phyloP scores from a whole-genome alignment of 2,888 invertebrate genomes.

The Chloroclysta siterata region DNA sequence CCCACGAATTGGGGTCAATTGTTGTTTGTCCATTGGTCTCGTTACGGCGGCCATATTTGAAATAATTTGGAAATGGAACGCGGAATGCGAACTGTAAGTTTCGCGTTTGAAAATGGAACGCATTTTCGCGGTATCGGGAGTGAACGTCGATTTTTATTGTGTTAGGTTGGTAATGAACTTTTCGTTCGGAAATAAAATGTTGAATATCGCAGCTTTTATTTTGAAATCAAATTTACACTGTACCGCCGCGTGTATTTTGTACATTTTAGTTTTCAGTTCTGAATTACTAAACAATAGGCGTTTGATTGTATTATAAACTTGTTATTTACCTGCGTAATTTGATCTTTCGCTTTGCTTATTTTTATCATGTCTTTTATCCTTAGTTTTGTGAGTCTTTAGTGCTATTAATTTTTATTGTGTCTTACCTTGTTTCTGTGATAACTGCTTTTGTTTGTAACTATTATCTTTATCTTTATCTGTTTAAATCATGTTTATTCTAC shows the following conservation, averaged over 20 bases:
- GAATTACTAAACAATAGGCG: background rate
- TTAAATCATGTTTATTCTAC: too few relatives aligned
- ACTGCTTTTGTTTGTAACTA: too few relatives aligned
- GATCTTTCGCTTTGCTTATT: too few relatives aligned
- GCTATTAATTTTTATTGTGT: too few relatives aligned
- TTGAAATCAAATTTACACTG: conserved; percentile 15
- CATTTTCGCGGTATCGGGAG: conserved; percentile 20
- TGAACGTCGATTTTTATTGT: conserved; percentile 22
- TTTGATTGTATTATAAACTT: conserved; percentile 4
- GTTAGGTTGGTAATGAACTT: conserved; percentile 26
- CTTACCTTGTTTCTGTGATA: too few relatives aligned
- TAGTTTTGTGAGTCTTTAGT: too few relatives aligned
- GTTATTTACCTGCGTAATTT: too few relatives aligned
- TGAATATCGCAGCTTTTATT: conserved; percentile 21
- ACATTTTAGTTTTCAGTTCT: background rate
- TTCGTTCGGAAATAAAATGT: conserved; percentile 12
- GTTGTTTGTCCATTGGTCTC: conserved; percentile 52
- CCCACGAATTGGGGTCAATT: conserved; percentile 58
- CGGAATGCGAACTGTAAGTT: conserved; percentile 37
- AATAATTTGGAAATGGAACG: conserved; percentile 72
- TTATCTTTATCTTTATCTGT: too few relatives aligned
- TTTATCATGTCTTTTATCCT: too few relatives aligned
- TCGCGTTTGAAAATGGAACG: conserved; percentile 25
- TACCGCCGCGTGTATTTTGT: background rate
- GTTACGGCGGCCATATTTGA: conserved; percentile 65